A percentile compares a stretch with the other conserved stretches of the same genome.
These are phyloP conservation scores for Drosophila vallismaia DNA, from an alignment of 2,888 invertebrate genomes.

Conservation along the genomic window DNA sequence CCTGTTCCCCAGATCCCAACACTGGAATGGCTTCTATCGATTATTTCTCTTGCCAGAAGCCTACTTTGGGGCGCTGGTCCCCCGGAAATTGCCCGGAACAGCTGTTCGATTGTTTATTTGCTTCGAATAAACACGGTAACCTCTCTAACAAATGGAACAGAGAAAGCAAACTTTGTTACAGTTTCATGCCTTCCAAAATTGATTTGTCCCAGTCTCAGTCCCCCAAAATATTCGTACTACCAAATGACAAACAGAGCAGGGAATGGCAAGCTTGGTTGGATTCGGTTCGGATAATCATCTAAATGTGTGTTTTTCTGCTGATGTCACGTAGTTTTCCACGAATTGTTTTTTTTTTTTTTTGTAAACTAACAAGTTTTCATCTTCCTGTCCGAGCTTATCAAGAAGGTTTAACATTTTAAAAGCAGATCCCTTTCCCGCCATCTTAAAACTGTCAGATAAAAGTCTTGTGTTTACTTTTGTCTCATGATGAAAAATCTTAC, in stretches of 20 bases:
- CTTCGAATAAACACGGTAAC: conserved; percentile 48
- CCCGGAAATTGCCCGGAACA: conserved; percentile 46
- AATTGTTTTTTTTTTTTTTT: too few relatives aligned
- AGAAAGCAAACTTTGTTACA: conserved; percentile 55
- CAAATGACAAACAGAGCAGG: conserved; percentile 70
- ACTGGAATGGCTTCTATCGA: conserved; percentile 55
- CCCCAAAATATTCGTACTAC: conserved; percentile 6
- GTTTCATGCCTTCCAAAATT: conserved; percentile 64
- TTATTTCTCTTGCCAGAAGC: conserved; percentile 25
- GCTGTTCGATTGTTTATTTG: conserved; percentile 49
- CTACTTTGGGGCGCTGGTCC: conserved; percentile 53
- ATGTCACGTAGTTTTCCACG: conserved; percentile 41
- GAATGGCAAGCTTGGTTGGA: conserved; percentile 35
- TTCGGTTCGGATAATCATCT: conserved; percentile 39
- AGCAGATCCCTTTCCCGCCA: conserved; percentile 23
- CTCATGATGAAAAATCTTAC: conserved; percentile 19
- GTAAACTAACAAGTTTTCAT: conserved; percentile 7
- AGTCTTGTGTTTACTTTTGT: conserved; percentile 16
- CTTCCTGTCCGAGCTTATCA: conserved; percentile 12
- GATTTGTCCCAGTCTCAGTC: conserved; percentile 47
- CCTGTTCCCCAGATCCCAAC: conserved; percentile 30
- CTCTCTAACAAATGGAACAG: conserved; percentile 41
- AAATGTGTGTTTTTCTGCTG: conserved; percentile 20
- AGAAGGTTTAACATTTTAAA: conserved; percentile 4
- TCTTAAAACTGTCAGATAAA: conserved; percentile 38